Evolutionary conservation across 2,113 vertebrate genomes (phyloP).

Genomic region (Pogonocichla stellata): DNA sequence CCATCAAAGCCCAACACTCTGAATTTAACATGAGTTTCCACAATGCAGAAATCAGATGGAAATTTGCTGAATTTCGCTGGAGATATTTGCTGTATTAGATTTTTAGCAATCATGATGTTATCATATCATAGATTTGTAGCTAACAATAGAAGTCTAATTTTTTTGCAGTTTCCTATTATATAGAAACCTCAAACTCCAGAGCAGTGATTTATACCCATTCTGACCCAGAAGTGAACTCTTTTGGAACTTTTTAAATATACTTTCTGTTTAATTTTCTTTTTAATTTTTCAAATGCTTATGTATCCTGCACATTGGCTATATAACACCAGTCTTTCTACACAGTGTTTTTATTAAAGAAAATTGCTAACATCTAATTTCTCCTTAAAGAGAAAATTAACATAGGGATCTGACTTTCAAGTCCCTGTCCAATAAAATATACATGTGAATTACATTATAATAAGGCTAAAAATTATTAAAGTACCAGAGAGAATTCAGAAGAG

Average conservation of each 20-base stretch:
- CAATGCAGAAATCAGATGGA: constrained; percentile 19
- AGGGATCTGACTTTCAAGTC: background rate
- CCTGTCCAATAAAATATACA: background rate
- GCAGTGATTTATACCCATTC: background rate
- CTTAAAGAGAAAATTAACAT: background rate
- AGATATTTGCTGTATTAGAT: background rate
- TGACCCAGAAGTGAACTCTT: background rate
- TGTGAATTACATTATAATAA: background rate
- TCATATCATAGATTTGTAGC: constrained; percentile 3
- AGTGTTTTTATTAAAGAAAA: background rate
- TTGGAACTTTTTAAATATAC: background rate
- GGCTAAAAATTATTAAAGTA: background rate
- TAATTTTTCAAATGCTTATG: background rate
- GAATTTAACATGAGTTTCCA: background rate
- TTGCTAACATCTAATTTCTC: background rate
- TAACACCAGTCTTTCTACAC: background rate
- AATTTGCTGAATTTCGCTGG: background rate
- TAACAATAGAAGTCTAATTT: background rate
- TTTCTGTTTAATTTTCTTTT: background rate
- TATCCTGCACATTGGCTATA: background rate
- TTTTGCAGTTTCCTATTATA: background rate
- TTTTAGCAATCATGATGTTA: background rate
- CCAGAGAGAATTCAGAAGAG: background rate
- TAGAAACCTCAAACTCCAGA: background rate
- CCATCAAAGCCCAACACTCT: background rate